Conservation (phyloP, 2,888 invertebrate species). For the Heliconius ismenius region DNA sequence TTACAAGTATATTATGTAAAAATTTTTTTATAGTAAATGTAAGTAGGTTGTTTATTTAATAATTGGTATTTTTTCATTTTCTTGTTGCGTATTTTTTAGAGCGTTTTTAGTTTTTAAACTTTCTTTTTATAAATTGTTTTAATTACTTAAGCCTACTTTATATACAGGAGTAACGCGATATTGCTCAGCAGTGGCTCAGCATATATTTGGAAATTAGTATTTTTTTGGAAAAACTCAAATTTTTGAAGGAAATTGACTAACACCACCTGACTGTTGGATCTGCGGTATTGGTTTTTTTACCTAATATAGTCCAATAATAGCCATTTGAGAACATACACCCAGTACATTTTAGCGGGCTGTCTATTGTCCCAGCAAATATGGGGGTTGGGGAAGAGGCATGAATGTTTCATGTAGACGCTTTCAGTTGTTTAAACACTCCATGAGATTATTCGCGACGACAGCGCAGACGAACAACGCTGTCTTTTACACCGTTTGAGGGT, state of each 20-base stretch:
- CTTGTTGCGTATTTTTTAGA: too few relatives aligned
- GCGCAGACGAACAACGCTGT: constrained; percentile 12
- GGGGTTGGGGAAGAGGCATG: constrained; percentile 45
- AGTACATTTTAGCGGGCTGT: background rate
- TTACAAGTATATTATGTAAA: background rate
- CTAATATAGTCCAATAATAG: background rate
- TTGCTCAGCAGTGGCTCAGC: too few relatives aligned
- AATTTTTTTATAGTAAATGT: background rate
- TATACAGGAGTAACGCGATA: too few relatives aligned
- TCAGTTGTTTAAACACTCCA: constrained; percentile 60
- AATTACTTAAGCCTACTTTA: background rate
- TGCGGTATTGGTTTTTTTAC: background rate
- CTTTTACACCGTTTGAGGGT: constrained; percentile 8
- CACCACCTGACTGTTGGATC: too few relatives aligned
- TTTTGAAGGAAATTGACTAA: too few relatives aligned
- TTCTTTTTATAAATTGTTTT: background rate
- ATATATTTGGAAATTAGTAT: too few relatives aligned
- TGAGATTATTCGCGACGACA: constrained; percentile 47
- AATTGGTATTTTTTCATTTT: too few relatives aligned
- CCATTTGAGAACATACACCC: background rate
- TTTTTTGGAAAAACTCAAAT: too few relatives aligned
- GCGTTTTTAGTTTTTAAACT: too few relatives aligned
- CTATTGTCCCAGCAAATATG: constrained; percentile 16
- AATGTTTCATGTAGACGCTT: constrained; percentile 61
- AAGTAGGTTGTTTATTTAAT: too few relatives aligned